phyloP scores from a whole-genome alignment of 1,140 invertebrate species.

The Hirudo medicinalis region DNA sequence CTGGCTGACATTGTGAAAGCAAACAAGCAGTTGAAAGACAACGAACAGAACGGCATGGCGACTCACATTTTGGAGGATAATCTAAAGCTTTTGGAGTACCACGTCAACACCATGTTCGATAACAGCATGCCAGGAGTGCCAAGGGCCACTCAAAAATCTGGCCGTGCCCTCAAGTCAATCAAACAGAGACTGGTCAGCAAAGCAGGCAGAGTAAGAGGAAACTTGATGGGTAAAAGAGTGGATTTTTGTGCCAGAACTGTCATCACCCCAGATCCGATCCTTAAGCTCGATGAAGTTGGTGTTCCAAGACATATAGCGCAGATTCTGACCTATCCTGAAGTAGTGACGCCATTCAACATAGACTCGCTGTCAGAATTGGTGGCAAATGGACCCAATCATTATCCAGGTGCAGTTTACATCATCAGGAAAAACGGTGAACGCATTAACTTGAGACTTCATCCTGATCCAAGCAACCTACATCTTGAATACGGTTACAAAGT shows the following conservation, averaged over 20 bases:
- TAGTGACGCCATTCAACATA: constrained; percentile 98
- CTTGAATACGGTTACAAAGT: constrained; percentile 98
- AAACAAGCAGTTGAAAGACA: constrained; percentile 85
- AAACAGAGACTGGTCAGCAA: constrained; percentile 69
- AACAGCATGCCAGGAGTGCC: constrained; percentile 98
- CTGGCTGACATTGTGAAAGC: constrained; percentile 95
- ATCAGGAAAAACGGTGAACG: constrained; percentile 94
- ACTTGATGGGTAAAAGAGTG: constrained; percentile 99
- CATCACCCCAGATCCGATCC: constrained; percentile 97
- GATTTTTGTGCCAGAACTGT: constrained; percentile 98
- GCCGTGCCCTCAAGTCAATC: constrained; percentile 91
- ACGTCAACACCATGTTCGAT: constrained; percentile 91
- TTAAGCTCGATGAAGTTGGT: constrained; percentile 84
- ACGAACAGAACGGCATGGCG: constrained; percentile 88
- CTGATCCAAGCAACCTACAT: constrained; percentile 93
- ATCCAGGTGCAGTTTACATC: constrained; percentile 98
- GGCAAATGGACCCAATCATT: constrained; percentile 85
- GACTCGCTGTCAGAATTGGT: constrained; percentile 96
- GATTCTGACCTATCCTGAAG: constrained; percentile 98
- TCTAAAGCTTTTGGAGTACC: constrained; percentile 95
- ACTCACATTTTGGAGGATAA: constrained; percentile 92
- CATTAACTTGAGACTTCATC: constrained; percentile 95
- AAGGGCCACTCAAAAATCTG: constrained; percentile 91
- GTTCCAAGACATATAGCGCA: constrained; percentile 95
- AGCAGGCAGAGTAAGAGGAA: constrained; percentile 94